Evolutionary conservation across 2,888 invertebrate genomes (phyloP), one percentile per base, ranked within the genome.

Genomic region (Plagodis dolabraria): DNA sequence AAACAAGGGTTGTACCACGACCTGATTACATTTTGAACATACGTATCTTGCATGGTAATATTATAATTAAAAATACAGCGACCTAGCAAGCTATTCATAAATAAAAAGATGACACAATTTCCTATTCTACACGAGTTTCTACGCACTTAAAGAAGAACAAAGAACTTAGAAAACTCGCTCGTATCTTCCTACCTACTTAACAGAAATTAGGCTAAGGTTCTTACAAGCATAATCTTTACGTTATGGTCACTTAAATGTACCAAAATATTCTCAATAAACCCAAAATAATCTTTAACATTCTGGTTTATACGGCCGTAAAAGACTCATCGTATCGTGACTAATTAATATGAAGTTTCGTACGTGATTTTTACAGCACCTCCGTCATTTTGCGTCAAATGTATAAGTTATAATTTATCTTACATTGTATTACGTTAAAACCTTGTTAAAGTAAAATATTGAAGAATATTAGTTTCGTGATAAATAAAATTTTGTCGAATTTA

Each of bases 121-220:
- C 4, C 22, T 22, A 1, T 2, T 22, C 22, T 22, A 22, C 22
- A 22, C 22, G 22, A 22, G 22, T 4, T 22, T 22, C 22, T 22
- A 22, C 38, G 9, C 5, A 38, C 38, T 4, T 38, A 7, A 7
- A 38, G 38, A 38, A 38, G 38, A 38, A 9, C 22, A 22, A 22
- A 22, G 22, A 22, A 22, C 22, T 22, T 22, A 22, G 22, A 22
- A 22, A 22, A 22, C 22, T 22, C 22, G 22, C 22, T 22, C 22
- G 4, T 22, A 22, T 22, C 22, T 22, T 22, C 22, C 22, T 22
- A 22, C 22, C 22, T 22, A 40, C 40, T 40, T 40, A 0, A 40
- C 56, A 42, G 64, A 68, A 79, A 76, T 71, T 80, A 78, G 86
- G 72, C 68, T 83, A 82, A 86, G 86, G 85, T 67, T 76, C 63